phyloP scores from a whole-genome alignment of 2,888 invertebrate genomes.

The Epicampocera succincta region DNA sequence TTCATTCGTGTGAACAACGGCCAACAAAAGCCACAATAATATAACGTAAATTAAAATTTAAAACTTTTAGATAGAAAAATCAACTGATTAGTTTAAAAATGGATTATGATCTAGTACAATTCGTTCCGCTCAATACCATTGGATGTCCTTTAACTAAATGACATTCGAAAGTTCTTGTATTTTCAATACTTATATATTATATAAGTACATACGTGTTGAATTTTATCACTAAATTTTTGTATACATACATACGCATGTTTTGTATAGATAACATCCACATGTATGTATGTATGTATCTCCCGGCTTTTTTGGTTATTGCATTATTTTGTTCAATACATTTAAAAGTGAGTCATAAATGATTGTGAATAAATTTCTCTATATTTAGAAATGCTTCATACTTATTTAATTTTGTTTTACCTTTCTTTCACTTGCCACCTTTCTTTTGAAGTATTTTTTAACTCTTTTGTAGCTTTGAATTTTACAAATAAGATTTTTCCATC shows the following conservation, averaged over 20 bases:
- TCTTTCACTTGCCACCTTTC: conserved; percentile 28
- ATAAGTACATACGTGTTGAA: too few relatives aligned
- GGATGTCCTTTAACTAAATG: background rate
- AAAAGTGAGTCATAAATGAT: conserved; percentile 50
- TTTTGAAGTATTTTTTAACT: conserved; percentile 28
- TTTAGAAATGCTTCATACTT: conserved; percentile 48
- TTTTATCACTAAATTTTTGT: background rate
- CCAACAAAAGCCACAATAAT: conserved; percentile 27
- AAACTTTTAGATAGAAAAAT: conserved; percentile 8
- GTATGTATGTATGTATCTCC: conserved; percentile 4
- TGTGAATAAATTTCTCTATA: conserved; percentile 49
- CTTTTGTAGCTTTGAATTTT: background rate
- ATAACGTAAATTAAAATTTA: conserved; percentile 24
- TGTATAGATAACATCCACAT: background rate
- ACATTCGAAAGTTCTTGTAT: background rate
- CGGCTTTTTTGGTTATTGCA: conserved; percentile 47
- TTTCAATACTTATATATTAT: background rate
- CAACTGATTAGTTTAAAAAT: conserved; percentile 17
- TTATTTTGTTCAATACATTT: conserved; percentile 43
- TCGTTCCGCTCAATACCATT: background rate
- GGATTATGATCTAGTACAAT: background rate
- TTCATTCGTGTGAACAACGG: conserved; percentile 28
- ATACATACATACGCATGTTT: background rate
- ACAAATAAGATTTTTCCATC: background rate
- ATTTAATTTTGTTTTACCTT: conserved; percentile 36